phyloP scores from a whole-genome alignment of 2,113 vertebrate species.

The Mobula birostris region DNA sequence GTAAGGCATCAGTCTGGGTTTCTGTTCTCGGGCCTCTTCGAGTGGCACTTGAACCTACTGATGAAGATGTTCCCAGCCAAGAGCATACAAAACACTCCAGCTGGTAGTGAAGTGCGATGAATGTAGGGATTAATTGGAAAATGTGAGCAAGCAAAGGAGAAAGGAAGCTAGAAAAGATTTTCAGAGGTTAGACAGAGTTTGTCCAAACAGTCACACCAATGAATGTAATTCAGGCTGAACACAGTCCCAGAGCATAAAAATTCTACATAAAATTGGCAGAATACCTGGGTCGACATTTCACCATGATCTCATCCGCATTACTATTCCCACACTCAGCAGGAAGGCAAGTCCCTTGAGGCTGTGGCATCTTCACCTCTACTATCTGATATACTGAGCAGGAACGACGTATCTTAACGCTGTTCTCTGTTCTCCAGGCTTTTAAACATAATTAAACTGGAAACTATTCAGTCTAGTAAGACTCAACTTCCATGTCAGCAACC shows the following conservation, averaged over 20 bases:
- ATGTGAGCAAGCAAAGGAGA: neutral
- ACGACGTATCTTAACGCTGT: too few relatives aligned
- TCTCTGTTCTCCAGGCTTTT: slow-evolving; percentile 8
- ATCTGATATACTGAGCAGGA: slow-evolving; percentile 14
- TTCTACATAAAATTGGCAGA: neutral
- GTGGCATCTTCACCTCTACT: neutral
- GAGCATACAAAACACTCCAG: too few relatives aligned
- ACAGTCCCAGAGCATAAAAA: neutral
- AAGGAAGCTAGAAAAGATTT: neutral
- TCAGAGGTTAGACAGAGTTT: neutral
- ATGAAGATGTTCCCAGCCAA: too few relatives aligned
- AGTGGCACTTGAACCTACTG: too few relatives aligned
- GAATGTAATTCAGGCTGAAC: neutral
- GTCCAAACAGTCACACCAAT: neutral
- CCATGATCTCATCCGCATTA: neutral
- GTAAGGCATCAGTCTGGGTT: too few relatives aligned
- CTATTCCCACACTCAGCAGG: neutral
- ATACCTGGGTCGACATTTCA: neutral
- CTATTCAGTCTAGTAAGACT: neutral
- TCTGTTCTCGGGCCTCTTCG: too few relatives aligned
- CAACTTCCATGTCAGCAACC: neutral
- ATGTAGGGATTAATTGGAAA: too few relatives aligned
- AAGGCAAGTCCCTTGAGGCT: neutral
- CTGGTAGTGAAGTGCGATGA: too few relatives aligned
- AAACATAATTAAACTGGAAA: neutral